phyloP scores from a whole-genome alignment of 1,140 invertebrate genomes.

The Pogonomyrmex californicus region DNA sequence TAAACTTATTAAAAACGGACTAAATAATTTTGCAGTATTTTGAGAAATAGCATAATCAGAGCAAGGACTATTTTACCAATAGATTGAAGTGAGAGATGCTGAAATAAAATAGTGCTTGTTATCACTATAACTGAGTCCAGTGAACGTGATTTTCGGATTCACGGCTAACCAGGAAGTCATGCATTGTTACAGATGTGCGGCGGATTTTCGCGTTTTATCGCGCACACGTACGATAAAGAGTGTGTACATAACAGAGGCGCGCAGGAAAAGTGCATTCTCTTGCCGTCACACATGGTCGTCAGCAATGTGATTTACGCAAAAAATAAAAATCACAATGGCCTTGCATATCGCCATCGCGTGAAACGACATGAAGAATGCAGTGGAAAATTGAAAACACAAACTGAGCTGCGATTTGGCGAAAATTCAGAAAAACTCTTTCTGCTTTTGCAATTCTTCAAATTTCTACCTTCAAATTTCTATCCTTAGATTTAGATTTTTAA shows the following conservation, averaged over 20 bases:
- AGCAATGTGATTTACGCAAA: constrained; percentile 29
- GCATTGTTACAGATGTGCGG: constrained; percentile 2
- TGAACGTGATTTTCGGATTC: constrained; percentile 49
- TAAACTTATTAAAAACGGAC: neutral
- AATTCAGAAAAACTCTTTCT: constrained; percentile 14
- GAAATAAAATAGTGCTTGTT: neutral
- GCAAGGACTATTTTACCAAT: neutral
- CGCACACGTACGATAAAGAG: constrained; percentile 2
- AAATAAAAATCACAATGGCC: constrained; percentile 34
- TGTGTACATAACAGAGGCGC: constrained; percentile 18
- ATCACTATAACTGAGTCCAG: neutral
- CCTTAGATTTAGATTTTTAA: neutral
- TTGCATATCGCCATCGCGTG: constrained; percentile 21
- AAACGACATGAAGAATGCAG: constrained; percentile 10
- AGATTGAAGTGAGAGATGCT: neutral
- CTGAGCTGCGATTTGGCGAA: neutral
- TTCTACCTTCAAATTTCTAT: neutral
- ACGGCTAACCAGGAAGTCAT: constrained; percentile 44
- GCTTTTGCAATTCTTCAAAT: neutral
- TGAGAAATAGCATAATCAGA: neutral
- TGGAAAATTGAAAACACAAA: constrained; percentile 8
- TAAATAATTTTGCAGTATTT: neutral
- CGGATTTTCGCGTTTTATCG: constrained; percentile 44
- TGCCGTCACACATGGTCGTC: neutral
- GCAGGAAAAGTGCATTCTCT: constrained; percentile 44